Percentiles rank a stretch among this genome's conserved stretches.
Conservation (phyloP, 2,888 invertebrate genomes). For the Autographa pulchrina region DNA sequence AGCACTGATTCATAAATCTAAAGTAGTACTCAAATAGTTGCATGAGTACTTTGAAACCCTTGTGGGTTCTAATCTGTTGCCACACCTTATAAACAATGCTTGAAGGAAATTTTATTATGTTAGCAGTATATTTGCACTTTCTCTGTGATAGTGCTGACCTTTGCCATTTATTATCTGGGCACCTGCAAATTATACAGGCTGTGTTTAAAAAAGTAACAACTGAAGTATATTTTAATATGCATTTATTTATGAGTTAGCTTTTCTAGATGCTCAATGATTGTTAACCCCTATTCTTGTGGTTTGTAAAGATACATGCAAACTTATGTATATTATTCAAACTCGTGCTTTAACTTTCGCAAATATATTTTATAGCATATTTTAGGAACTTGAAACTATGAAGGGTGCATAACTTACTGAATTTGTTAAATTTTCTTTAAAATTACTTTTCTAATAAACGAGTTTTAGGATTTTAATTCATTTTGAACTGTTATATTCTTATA, state of each 20-base stretch:
- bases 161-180: constrained; percentile 65
- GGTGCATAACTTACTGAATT: no score
- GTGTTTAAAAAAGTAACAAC: constrained; percentile 46
- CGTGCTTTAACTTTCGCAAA: no score
- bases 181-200: constrained; percentile 58
- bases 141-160: constrained; percentile 67
- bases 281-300: no score
- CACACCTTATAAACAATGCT: constrained; percentile 42
- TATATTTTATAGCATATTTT: no score
- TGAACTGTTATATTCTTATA: constrained; percentile 26
- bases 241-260: no score
- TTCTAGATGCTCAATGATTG: no score
- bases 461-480: constrained; percentile 11
- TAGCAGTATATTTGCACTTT: constrained; percentile 62
- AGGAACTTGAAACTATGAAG: no score
- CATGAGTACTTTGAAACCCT: constrained; percentile 42
- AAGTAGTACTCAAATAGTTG: constrained; percentile 50
- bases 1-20: constrained; percentile 51
- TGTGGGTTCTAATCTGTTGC: constrained; percentile 41
- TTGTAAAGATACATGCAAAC: no score
- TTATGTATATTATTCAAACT: no score
- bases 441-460: constrained; percentile 4
- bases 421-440: background rate
- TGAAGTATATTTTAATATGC: background rate
- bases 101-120: constrained; percentile 48